Evolutionary conservation across 2,797 vertebrate genomes (phyloP), one percentile per base, ranked within the genome.

Genomic region (Myoxocephalus aenaeus): DNA sequence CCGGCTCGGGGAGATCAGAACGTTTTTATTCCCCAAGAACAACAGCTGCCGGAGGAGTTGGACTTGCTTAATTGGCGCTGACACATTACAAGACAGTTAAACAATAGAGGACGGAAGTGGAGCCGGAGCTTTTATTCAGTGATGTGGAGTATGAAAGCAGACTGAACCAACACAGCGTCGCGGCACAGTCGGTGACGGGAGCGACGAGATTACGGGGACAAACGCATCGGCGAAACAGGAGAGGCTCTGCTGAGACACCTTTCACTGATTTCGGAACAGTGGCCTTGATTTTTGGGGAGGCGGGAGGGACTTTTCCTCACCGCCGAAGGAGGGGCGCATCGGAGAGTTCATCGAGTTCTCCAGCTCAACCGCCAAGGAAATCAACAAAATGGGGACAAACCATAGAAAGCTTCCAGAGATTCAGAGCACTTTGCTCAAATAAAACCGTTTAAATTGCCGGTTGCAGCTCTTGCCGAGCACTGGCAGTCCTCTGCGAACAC

Each of bases 291-390:
- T 78, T 44, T 25, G 32, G 32, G 27, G 81, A 78, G 81, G 78
- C 62, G 71, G 88, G 65, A 83, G 81, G 72, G 57, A 77, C 75
- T 73, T 82, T 76, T 79, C 78, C 34, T 72, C 81, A 70, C 85
- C 51, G 18, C 38, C 40, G 70, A 73, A 86, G 82, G 84, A 84
- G 85, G 79, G 54, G 78, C 10, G 62, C 65, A 59, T 87, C 67
- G 18, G 29, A 78, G 88, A 79, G 88, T 91, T 92, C 90, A 89
- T 44, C 0, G 84, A 87, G 92, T 93, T 93, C 84, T 84, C 57
- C 65, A 1, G 62, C 83, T 71, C 69, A 77, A 78, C 81, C 83
- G 89, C 81, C 87, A 88, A 85, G 72, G 65, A 86, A 91, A 91
- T 81, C 83, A 86, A 85, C 81, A 48, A 88, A 93, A 89, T 7